Evolutionary conservation across 2,113 vertebrate genomes (phyloP), one percentile per base, ranked within the genome.

Genomic region (Crotalus viridis): DNA sequence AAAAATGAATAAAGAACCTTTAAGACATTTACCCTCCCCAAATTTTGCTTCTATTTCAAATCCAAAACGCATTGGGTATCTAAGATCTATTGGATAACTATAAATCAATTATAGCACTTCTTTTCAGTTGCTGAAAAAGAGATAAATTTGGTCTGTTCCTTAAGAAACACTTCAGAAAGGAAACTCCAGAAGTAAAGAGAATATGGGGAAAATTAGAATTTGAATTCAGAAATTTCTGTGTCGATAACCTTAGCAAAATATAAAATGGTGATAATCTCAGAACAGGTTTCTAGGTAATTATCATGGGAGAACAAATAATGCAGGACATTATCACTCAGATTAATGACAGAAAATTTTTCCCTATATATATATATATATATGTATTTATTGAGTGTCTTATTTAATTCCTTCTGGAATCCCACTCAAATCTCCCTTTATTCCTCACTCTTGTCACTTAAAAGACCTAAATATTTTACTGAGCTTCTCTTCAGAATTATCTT

Each of bases 101-200:
- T 94, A 96, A 95, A 93, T 95, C 93, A 94, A 55, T 0, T 15
- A 64, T 91, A 85, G 3, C 92, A 95, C 91, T 96, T 74, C 48
- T 61, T 0, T 0, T 93, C 0, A 15, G 13, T 85, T 93, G 61
- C 54, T 51, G 81, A n/a, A 39, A 94, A 88, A 51, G 92, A 90
- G 87, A 33, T 55, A 94, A 88, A 0, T 10, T 21, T 81, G 69
- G 87, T 69, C 85, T 64, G 54, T 64, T 89, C 48, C 91, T 90
- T 87, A 93, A 24, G 39, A 52, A 91, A 88, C 69, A 92, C 85
- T 0, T 22, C 90, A 87, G 21, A 88, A 81, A 81, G 33, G 69
- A 81, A 81, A 81, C 17, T 81, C 33, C 1, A 59, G 69, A 92
- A 0, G 85, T 10, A 51, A 55, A 91, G 43, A 28, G 0, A 39